A percentile compares a stretch with the other conserved stretches of the same genome.
Conservation (phyloP, 2,888 invertebrate genomes). For the Drosophila mimica region DNA sequence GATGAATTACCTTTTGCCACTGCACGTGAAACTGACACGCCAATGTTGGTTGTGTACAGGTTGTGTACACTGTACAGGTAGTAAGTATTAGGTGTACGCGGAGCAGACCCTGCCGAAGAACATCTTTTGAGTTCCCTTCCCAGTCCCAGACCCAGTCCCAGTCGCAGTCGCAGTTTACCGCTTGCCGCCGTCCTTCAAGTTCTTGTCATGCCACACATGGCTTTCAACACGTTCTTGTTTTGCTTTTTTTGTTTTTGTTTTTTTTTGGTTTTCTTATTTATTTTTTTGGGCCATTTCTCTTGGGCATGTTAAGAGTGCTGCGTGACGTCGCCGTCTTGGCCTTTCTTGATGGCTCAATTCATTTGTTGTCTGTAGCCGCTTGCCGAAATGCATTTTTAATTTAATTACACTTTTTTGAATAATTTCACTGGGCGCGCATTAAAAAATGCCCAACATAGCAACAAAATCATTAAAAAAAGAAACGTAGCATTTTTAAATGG, state of each 20-base stretch:
- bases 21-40: slow-evolving; percentile 82
- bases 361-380: slow-evolving; percentile 59
- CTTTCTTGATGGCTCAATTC: slow-evolving; percentile 72
- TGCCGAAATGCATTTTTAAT: slow-evolving; percentile 74
- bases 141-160: not conserved
- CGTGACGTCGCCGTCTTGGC: slow-evolving; percentile 62
- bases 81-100: slow-evolving; percentile 13
- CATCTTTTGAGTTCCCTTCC: slow-evolving; percentile 22
- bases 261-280: slow-evolving; percentile 15
- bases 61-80: slow-evolving; percentile 7
- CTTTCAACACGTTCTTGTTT: slow-evolving; percentile 72
- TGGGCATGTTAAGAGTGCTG: slow-evolving; percentile 45
- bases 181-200: slow-evolving; percentile 41
- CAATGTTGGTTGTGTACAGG: slow-evolving; percentile 41
- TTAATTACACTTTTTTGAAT: slow-evolving; percentile 65
- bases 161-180: slow-evolving; percentile 16
- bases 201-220: slow-evolving; percentile 70
- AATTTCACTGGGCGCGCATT: slow-evolving; percentile 60
- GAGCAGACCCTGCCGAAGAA: slow-evolving; percentile 23
- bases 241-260: slow-evolving; percentile 27
- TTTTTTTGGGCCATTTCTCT: slow-evolving; percentile 65
- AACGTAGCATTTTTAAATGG: slow-evolving; percentile 26
- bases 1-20: slow-evolving; percentile 82
- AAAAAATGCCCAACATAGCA: slow-evolving; percentile 60
- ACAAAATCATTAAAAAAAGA: slow-evolving; percentile 57